A percentile compares a stretch with the other conserved stretches of the same genome.
phyloP scores from a whole-genome alignment of 1,140 invertebrate species.

The Drosophila tani region DNA sequence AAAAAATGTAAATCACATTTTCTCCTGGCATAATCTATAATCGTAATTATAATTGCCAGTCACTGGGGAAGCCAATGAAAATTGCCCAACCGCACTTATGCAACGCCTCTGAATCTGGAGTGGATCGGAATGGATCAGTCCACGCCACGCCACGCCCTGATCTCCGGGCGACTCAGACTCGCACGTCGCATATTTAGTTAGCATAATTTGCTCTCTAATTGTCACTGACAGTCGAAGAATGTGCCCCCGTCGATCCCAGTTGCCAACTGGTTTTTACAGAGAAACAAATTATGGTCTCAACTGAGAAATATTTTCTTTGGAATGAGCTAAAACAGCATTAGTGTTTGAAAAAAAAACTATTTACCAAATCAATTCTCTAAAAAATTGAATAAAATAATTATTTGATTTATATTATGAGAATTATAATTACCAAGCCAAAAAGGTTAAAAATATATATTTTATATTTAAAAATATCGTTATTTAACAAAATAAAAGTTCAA shows the following conservation, averaged over 20 bases:
- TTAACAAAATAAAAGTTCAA: no score
- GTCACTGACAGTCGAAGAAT: constrained; percentile 71
- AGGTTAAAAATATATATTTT: no score
- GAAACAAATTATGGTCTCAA: neutral
- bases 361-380: no score
- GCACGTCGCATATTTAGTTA: constrained; percentile 67
- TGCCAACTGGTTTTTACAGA: constrained; percentile 20
- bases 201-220: constrained; percentile 76
- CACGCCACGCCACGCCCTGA: constrained; percentile 60
- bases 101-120: constrained; percentile 32
- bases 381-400: no score
- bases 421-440: no score
- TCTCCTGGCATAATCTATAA: constrained; percentile 58
- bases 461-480: no score
- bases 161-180: constrained; percentile 18
- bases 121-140: constrained; percentile 26
- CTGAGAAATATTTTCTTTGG: no score
- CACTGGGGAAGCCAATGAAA: constrained; percentile 41
- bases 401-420: no score
- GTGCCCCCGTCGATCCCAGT: constrained; percentile 31
- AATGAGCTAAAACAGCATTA: no score
- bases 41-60: constrained; percentile 64
- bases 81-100: constrained; percentile 46
- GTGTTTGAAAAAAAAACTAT: neutral
- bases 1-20: constrained; percentile 44